Percentiles rank a stretch among this genome's conserved stretches.
Conservation (phyloP, 30 jellyfish, hydroid and myxozoan species). For the Catostylus mosaicus region DNA sequence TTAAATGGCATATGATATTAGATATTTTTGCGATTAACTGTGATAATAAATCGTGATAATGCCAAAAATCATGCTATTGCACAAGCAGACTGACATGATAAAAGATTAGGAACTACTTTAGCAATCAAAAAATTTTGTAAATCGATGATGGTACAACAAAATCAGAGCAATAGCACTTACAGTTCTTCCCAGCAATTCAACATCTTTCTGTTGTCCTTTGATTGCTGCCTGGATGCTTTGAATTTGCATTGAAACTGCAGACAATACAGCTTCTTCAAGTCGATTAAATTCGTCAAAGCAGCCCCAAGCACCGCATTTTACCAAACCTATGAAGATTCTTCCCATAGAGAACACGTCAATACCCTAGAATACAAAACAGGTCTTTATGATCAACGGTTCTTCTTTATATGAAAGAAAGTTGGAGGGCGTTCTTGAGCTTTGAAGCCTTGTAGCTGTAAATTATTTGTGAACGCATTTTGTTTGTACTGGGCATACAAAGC, state of each 20-base stretch:
- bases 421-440: too few relatives aligned
- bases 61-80: too few relatives aligned
- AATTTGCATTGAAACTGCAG: constrained; percentile 99
- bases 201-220: constrained; percentile 67
- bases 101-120: too few relatives aligned
- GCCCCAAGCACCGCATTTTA: constrained; percentile 99
- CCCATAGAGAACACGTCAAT: constrained; percentile 99
- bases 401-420: not conserved
- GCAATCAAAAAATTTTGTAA: too few relatives aligned
- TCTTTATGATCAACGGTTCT: not conserved
- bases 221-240: constrained; percentile 99
- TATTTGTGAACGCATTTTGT: too few relatives aligned
- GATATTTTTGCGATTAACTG: too few relatives aligned
- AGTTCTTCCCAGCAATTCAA: constrained; percentile 85
- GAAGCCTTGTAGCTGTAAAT: too few relatives aligned
- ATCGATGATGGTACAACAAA: too few relatives aligned
- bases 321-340: constrained; percentile 98
- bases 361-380: constrained; percentile 62
- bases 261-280: constrained; percentile 97
- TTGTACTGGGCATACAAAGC: too few relatives aligned
- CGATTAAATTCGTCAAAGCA: constrained; percentile 98
- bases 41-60: too few relatives aligned
- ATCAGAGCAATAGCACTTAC: not conserved
- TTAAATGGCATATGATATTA: too few relatives aligned
- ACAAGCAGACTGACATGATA: too few relatives aligned